A percentile compares a stretch with the other conserved stretches of the same genome.
phyloP scores from a whole-genome alignment of 2,888 invertebrate genomes.

The Callyntrura guangdongensis region DNA sequence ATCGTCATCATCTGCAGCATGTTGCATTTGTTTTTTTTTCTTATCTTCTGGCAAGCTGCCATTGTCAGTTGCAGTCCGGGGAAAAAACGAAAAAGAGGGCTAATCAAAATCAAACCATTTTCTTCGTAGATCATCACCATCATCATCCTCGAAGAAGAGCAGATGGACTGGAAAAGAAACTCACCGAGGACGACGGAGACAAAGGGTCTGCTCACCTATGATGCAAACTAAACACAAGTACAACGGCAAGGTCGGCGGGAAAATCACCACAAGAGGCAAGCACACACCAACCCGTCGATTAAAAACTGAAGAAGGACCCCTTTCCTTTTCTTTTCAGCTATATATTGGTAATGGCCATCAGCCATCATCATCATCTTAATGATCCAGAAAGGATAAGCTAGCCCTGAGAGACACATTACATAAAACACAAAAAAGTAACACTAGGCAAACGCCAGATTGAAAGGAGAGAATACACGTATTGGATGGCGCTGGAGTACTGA shows the following conservation, averaged over 20 bases:
- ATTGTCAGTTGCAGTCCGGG: constrained; percentile 26
- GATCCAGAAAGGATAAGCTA: not conserved
- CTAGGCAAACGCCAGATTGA: constrained; percentile 15
- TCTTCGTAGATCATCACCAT: constrained; percentile 10
- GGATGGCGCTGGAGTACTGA: not conserved
- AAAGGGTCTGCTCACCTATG: constrained; percentile 63
- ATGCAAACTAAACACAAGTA: not conserved
- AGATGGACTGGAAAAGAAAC: constrained; percentile 40
- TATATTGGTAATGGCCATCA: constrained; percentile 10
- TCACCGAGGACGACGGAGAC: constrained; percentile 45
- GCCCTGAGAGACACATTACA: not conserved
- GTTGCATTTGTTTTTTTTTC: not conserved
- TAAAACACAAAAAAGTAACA: not conserved
- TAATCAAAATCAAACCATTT: constrained; percentile 50
- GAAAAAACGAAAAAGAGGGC: constrained; percentile 3
- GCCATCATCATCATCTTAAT: not conserved
- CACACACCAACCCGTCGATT: not conserved
- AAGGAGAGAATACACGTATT: constrained; percentile 35
- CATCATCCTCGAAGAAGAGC: not conserved
- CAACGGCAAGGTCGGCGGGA: constrained; percentile 56
- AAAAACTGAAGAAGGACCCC: constrained; percentile 37
- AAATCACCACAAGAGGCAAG: constrained; percentile 28
- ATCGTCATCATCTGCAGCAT: constrained; percentile 45
- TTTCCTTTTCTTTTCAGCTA: constrained; percentile 39
- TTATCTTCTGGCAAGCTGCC: not conserved